Evolutionary conservation across 2,888 invertebrate species (phyloP), one percentile per base, ranked within the genome.

Genomic region (Drosophila dives): DNA sequence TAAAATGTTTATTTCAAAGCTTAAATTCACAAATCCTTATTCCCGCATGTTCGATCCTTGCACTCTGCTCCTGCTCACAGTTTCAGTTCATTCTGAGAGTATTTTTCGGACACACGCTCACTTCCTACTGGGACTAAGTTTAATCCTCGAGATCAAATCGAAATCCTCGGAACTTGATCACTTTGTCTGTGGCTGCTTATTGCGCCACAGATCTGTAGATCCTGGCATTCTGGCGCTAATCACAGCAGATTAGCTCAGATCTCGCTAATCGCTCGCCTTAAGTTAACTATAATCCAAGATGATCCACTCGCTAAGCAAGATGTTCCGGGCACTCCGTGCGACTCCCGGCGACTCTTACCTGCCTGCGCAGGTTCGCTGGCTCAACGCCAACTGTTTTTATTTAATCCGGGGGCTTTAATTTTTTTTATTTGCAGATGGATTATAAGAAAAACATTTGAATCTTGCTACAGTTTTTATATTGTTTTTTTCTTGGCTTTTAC

Each of bases 221-320:
- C 81, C 77, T 72, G 69, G 80, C 87, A 75, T 84, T 76, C 75
- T 66, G 72, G 81, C 89, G 83, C 72, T 80, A 80, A 75, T 72
- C 84, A 56, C 62, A 69, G 59, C 36, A 49, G 53, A 23, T 64
- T 63, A 64, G 54, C 49, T 5, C 55, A 32, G 36, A 55, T 38
- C 55, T 12, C 55, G 61, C 53, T 83, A 86, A 84, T 86, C 86
- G 72, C 71, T 49, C 74, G 77, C 55, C 78, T 85, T 88, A 77
- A 86, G 88, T 72, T 89, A 86, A 89, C 86, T 89, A 83, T 86
- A 86, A 86, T 89, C 89, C 85, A 60, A 63, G 56, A 51, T 81
- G 72, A 86, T 88, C 88, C 83, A 86, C 70, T 71, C 51, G 69
- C 60, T 70, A 72, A 72, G 71, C 69, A 74, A 64, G 59, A 67